A percentile compares a stretch with the other conserved stretches of the same genome.
These are phyloP conservation scores for Neoarius graeffei DNA, from an alignment of 2,113 vertebrate species.

Conservation along the genomic window DNA sequence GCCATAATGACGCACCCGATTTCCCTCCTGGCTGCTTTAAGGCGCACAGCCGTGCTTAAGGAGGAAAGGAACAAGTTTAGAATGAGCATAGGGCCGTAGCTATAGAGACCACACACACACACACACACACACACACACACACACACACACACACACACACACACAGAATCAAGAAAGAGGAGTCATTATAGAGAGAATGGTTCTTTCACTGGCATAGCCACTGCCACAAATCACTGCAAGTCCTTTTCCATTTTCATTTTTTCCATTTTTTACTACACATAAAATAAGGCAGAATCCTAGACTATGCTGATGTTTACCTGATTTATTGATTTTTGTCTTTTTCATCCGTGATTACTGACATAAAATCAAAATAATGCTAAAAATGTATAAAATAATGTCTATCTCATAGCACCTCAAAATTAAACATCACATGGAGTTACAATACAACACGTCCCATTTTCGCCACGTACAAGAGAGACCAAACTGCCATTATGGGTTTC, in stretches of 20 bases:
- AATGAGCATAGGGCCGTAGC: conserved; percentile 13
- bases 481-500: conserved; percentile 13
- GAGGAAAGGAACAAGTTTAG: conserved; percentile 26
- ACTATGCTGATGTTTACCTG: conserved; percentile 46
- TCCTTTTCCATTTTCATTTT: not conserved
- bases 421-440: conserved; percentile 58
- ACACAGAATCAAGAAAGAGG: conserved; percentile 45
- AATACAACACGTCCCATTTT: conserved; percentile 60
- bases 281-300: conserved; percentile 18
- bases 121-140: too few relatives aligned
- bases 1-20: conserved; percentile 39
- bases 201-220: conserved; percentile 21
- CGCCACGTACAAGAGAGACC: conserved; percentile 53
- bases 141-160: conserved; percentile 16
- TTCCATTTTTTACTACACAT: not conserved
- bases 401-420: conserved; percentile 42
- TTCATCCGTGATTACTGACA: conserved; percentile 7
- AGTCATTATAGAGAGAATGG: conserved; percentile 41
- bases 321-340: conserved; percentile 54
- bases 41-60: conserved; percentile 29
- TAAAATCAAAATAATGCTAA: not conserved
- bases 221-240: conserved; percentile 22
- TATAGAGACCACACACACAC: conserved; percentile 19
- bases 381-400: not conserved
- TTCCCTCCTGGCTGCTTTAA: conserved; percentile 32